Evolutionary conservation across 37 sponge, comb jelly and placozoan genomes (phyloP), one percentile per base, ranked within the genome.

Genomic region (Cliona cf. orientalis): DNA sequence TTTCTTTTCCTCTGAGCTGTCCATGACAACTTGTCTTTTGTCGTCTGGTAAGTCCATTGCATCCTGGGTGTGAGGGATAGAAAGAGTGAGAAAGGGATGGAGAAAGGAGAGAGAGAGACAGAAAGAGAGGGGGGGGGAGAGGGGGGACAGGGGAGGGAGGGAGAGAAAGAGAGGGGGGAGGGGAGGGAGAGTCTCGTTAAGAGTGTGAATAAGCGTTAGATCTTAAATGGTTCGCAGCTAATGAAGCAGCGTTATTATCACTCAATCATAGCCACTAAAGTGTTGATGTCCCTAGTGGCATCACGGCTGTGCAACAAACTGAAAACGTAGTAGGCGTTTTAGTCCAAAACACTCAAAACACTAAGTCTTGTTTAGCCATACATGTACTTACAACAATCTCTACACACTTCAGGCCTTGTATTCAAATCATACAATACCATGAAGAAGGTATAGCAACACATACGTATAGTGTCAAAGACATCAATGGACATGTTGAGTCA

Each of bases 1-100:
- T 57, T 93, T 93, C 69, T 93, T 93, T 39, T 89, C 87, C 0
- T 74, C 74, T 7, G 90, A 71, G n/a, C 76, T 74, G 3, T 35
- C 74, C 69, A 78, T 42, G 40, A 58, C 72, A 1, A 71, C 74
- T 22, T 42, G 60, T 64, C 46, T 60, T 44, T 85, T 85, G 34
- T 93, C 94, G 2, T 66, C 80, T 42, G 94, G 85, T 28, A 93
- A 61, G 42, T 93, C 87, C 94, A 93, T 89, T 11, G 89, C 32
- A 44, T 58, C 82, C 88, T 87, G 70, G 42, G 53, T 26, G 74
- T 31, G 74, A 32, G 74, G n/a, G 74, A 49, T 57, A 26, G 49
- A 35, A 42, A n/a, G 69, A 69, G 69, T n/a, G 69, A 38, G 11
- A 38, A n/a, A 23, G 42, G 69, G 9, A 42, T 14, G 42, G 41